Base-by-base conservation (phyloP, 2,797 vertebrate genomes). In the Epinephelus coioides region DNA sequence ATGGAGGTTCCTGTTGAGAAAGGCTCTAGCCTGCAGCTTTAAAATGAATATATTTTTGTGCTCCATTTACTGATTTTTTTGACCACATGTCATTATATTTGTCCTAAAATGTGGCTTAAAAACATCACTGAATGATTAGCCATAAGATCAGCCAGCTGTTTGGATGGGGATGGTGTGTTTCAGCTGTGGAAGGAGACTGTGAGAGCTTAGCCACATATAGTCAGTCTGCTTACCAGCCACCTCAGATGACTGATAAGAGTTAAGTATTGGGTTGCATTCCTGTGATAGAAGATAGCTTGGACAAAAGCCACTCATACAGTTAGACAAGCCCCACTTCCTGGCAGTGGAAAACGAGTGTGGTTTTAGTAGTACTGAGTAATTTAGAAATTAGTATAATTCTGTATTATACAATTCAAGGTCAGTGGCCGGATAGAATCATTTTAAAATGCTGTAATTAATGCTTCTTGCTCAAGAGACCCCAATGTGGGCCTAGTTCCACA, bases 201-300 rank as follows among this genome's bases (percentile, higher is more conserved):
- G 17, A 69, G 11, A 57, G 44, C 30, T 44, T 2, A 30, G 64
- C 64, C 56, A 73, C 56, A 76, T 17, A 51, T 18, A 69, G 56
- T 46, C 18, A 59, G 10, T 27, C 68, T 3, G 44, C 54, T 75
- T 77, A 74, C 80, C 69, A 66, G 49, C 13, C 3, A 11, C 21
- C 68, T 69, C 19, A 60, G 60, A 75, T 74, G 50, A 11, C 61
- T 69, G 81, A 86, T 85, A 84, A 76, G 70, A 51, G 55, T 14
- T 19, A n/a, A 69, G 43, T 38, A 72, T 30, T 66, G 40, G 34
- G 18, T 57, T 63, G 49, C 78, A 88, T 87, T 84, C 78, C 86
- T 65, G n/a, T 40, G 50, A 50, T 2, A 30, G 60, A 55, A 56
- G 18, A 49, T 1, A 65, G 46, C 34, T 43, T 13, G 43, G 38